Percentiles rank a stretch among this genome's conserved stretches.
phyloP scores from a whole-genome alignment of 2,113 vertebrate genomes.

The Gymnogyps californianus region DNA sequence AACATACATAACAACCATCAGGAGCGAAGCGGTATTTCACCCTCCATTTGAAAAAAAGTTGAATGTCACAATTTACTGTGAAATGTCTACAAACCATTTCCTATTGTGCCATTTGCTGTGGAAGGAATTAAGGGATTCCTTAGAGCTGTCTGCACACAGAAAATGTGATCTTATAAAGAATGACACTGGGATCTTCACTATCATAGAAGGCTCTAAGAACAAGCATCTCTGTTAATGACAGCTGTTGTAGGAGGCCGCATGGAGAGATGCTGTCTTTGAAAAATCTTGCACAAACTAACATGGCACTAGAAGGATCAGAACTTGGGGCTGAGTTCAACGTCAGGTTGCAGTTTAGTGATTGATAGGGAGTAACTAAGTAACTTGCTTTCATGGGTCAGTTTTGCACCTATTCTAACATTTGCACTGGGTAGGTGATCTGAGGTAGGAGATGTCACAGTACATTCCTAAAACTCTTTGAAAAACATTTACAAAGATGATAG shows the following conservation, averaged over 20 bases:
- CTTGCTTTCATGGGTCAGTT: background rate
- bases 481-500: background rate
- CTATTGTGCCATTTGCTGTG: background rate
- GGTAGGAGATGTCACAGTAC: too few species aligned
- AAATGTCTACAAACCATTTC: background rate
- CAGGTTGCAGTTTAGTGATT: background rate
- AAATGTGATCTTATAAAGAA: background rate
- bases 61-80: background rate
- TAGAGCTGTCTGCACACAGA: background rate
- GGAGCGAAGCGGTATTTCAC: background rate
- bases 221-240: background rate
- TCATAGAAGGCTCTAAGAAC: background rate
- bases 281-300: background rate
- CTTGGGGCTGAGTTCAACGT: background rate
- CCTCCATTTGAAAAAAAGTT: background rate
- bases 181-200: background rate
- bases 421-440: background rate
- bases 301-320: background rate
- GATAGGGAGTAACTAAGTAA: background rate
- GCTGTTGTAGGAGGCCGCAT: background rate
- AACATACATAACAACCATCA: background rate
- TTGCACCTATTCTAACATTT: background rate
- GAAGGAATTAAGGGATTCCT: background rate
- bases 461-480: background rate
- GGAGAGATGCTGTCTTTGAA: background rate